Evolutionary conservation across 2,888 invertebrate genomes (phyloP), one percentile per base, ranked within the genome.

Genomic region (Trissoscelio sp.): DNA sequence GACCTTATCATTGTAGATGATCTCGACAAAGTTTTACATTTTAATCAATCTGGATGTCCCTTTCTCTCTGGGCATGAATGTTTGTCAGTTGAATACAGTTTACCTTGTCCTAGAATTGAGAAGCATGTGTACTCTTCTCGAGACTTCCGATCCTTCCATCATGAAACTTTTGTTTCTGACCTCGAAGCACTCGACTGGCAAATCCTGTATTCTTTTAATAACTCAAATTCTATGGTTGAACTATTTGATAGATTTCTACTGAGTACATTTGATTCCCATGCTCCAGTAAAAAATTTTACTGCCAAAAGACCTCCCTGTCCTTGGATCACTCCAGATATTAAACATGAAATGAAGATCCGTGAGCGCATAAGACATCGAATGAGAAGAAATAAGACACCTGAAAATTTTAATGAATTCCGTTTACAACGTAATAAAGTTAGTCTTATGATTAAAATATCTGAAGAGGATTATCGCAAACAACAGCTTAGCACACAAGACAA

Each of bases 231-330:
- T 3, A 28, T 5, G 6, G 28, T 28, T 6, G 4, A 28, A 28
- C 4, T 28, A 55, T 9, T 28, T 6, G 6, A 24, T 6, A 24
- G 34, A 34, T 34, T 9, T 2, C 2, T 11, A n/a, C n/a, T n/a
- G n/a, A n/a, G n/a, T n/a, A n/a, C n/a, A n/a, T n/a, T n/a, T n/a
- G n/a, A n/a, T n/a, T 5, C 28, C 20, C 20, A 34, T 11, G 34
- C 34, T 34, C 34, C 34, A 4, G 2, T 34, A 4, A 42, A 34
- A 34, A 9, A 4, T 34, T 34, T 9, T 11, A 9, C 34, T 11
- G 5, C 34, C 34, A 53, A 53, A 16, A 28, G 53, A 31, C 53
- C 31, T n/a, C 53, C 53, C n/a, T 14, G 16, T 16, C 53, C 53
- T 0, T 53, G 28, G 28, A 31, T 53, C 12, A 31, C 53, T 2